These are phyloP conservation scores for Aplysia californica DNA, from an alignment of 1,140 invertebrate species.

Conservation along the genomic window DNA sequence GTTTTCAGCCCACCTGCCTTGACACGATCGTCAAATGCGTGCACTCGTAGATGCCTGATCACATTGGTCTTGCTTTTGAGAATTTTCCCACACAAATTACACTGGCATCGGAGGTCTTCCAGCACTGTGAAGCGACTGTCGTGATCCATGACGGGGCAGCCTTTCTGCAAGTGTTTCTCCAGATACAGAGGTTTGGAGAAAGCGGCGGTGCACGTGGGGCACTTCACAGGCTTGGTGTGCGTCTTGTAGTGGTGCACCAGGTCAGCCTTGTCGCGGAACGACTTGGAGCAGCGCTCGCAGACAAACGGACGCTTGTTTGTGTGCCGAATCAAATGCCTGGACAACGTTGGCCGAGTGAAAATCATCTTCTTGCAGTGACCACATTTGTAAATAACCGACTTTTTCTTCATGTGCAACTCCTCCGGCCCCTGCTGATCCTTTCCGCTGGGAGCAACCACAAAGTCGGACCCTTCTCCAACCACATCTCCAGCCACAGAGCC, in stretches of 20 bases:
- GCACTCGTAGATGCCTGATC: slow-evolving; percentile 15
- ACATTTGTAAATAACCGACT: slow-evolving; percentile 16
- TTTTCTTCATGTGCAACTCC: slow-evolving; percentile 19
- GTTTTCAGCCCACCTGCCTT: not conserved
- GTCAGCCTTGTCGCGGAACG: slow-evolving; percentile 15
- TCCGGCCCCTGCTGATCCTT: too few relatives aligned
- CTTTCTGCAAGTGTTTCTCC: slow-evolving; percentile 16
- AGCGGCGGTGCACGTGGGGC: not conserved
- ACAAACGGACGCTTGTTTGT: slow-evolving; percentile 19
- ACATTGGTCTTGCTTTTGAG: slow-evolving; percentile 18
- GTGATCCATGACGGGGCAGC: not conserved
- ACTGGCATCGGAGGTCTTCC: slow-evolving; percentile 10
- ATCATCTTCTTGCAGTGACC: slow-evolving; percentile 23
- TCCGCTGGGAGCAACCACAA: too few relatives aligned
- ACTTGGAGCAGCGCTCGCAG: slow-evolving; percentile 15
- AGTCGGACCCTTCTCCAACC: too few relatives aligned
- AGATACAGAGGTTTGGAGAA: slow-evolving; percentile 23
- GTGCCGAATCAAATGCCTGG: slow-evolving; percentile 20
- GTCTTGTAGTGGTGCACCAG: slow-evolving; percentile 24
- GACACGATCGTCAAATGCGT: slow-evolving; percentile 6
- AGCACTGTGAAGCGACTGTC: slow-evolving; percentile 15
- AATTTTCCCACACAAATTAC: slow-evolving; percentile 21
- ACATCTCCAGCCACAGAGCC: too few relatives aligned
- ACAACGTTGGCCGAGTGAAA: slow-evolving; percentile 14
- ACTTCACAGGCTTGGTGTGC: slow-evolving; percentile 25